Base-by-base conservation (phyloP, 2,888 invertebrate genomes). In the Chaetoderma sp. region DNA sequence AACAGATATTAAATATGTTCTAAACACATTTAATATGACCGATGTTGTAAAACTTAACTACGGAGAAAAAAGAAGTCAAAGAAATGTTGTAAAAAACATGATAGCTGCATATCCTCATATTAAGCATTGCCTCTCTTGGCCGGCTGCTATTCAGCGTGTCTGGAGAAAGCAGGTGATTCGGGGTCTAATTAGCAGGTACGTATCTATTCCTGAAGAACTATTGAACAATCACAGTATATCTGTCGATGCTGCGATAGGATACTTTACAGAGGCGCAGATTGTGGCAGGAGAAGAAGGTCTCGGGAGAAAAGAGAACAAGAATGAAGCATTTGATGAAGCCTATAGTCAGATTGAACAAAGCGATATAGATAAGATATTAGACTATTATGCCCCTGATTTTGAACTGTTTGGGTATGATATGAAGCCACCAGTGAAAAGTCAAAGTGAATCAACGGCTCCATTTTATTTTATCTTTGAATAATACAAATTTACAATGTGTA, bases 131-230 rank as follows among this genome's bases (percentile, higher is more conserved):
- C 28, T 52, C 4, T 13, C 28, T 1, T 52, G 28, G n/a, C 8
- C 32, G n/a, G 32, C 28, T 32, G 4, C 13, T 4, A 6, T 52
- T 28, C 21, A 13, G 13, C 3, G 28, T 52, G 23, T 52, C 21
- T 52, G 52, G 52, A 28, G 32, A 23, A 52, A 52, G 32, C 32
- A 28, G 18, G 21, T 52, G 3, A 52, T 52, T 52, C 23, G 52
- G 8, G 52, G 52, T 4, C 2, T 52, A 30, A 2, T 52, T 52
- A 18, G n/a, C 10, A 52, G 3, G 32, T 28, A 52, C 32, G 13
- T 32, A 30, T n/a, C 21, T 52, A 52, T 52, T 28, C 52, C 52
- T 4, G 28, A 3, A 21, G 1, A 4, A 4, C 32, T 52, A 6
- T 23, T 52, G 28, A 13, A 3, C 13, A 2, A 18, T 28, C 2